phyloP scores from a whole-genome alignment of 2,797 vertebrate species.

The Malacoctenus gilli region DNA sequence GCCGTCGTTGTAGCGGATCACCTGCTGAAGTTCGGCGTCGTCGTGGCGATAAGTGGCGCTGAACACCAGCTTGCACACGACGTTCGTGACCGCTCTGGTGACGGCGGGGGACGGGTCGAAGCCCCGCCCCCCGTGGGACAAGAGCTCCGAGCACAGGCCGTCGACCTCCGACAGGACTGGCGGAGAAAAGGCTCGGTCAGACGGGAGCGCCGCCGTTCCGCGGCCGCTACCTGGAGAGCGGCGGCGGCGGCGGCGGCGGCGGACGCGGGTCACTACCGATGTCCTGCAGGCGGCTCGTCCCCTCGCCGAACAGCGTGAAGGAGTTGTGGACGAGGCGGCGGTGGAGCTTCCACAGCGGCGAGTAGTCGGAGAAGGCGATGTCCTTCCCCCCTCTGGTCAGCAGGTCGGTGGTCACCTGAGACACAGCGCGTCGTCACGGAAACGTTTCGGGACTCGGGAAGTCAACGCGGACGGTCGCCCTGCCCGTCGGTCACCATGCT shows the following conservation, averaged over 20 bases:
- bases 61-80: slow-evolving; percentile 82
- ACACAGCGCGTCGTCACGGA: too few species aligned
- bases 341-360: slow-evolving; percentile 78
- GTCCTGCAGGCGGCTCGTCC: slow-evolving; percentile 76
- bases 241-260: too few species aligned
- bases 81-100: slow-evolving; percentile 80
- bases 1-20: slow-evolving; percentile 81
- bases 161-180: slow-evolving; percentile 78
- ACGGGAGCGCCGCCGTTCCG: background rate
- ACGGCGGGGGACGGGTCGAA: slow-evolving; percentile 73
- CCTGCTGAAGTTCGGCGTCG: slow-evolving; percentile 76
- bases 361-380: slow-evolving; percentile 81
- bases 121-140: slow-evolving; percentile 30
- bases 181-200: too few species aligned
- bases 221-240: background rate
- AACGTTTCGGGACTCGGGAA: too few species aligned
- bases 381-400: slow-evolving; percentile 82
- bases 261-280: slow-evolving; percentile 67
- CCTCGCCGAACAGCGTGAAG: slow-evolving; percentile 80
- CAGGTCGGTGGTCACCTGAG: slow-evolving; percentile 82
- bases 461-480: too few species aligned
- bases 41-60: slow-evolving; percentile 70
- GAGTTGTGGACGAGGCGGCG: slow-evolving; percentile 80
- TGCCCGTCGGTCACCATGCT: slow-evolving; percentile 75
- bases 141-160: slow-evolving; percentile 69